Percentiles rank a stretch among this genome's conserved stretches.
Evolutionary conservation across 2,888 invertebrate genomes (phyloP).

Genomic region (Synanthedon myopaeformis): DNA sequence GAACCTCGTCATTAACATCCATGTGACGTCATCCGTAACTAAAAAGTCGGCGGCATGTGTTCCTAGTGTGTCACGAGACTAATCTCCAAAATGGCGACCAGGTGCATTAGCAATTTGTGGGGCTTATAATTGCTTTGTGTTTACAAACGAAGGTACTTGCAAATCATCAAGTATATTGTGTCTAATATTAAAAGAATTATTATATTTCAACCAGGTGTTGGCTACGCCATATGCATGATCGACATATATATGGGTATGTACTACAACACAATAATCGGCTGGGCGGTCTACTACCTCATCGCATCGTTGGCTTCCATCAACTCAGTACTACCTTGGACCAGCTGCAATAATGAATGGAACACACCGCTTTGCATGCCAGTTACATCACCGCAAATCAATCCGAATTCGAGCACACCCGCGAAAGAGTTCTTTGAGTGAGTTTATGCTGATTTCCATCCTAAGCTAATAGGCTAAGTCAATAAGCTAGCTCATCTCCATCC

Average conservation of each 20-base stretch:
- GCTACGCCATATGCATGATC: constrained; percentile 95
- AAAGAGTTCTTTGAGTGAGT: constrained; percentile 91
- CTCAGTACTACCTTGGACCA: constrained; percentile 87
- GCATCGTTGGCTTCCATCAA: constrained; percentile 86
- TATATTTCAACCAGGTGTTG: constrained; percentile 76
- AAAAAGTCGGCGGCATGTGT: too few relatives aligned
- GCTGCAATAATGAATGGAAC: constrained; percentile 89
- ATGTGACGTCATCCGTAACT: too few relatives aligned
- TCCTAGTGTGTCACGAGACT: too few relatives aligned
- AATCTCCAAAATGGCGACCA: too few relatives aligned
- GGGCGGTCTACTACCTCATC: constrained; percentile 92
- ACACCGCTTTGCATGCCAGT: constrained; percentile 80
- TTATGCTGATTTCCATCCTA: not conserved
- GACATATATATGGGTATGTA: constrained; percentile 97
- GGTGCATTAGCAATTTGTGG: too few relatives aligned
- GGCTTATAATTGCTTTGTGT: too few relatives aligned
- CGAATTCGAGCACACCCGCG: constrained; percentile 80
- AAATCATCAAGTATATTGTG: too few relatives aligned
- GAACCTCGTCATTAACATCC: too few relatives aligned
- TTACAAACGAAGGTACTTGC: too few relatives aligned
- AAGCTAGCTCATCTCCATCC: not conserved
- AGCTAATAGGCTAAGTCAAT: too few relatives aligned
- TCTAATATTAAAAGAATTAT: not conserved
- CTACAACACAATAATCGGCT: constrained; percentile 97
- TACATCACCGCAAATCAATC: constrained; percentile 61